Base-by-base conservation (phyloP, 1,140 invertebrate genomes). In the Drosophila bocqueti region DNA sequence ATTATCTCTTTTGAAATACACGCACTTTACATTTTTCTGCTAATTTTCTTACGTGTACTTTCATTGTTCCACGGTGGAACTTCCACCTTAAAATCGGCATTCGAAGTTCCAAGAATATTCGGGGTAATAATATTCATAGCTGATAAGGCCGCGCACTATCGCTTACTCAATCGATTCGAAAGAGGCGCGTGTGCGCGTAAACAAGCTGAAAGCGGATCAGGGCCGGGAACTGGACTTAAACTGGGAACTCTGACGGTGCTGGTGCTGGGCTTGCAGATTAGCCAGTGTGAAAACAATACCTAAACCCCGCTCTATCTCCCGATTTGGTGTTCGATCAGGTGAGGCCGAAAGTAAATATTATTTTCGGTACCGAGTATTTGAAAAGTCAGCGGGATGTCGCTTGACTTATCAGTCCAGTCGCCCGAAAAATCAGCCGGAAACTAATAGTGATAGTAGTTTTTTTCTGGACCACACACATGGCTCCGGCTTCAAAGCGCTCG, bases 401-500 rank as follows among this genome's bases (percentile, higher is more conserved):
- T 59, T n/a, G 55, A 64, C 10, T 45, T 75, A 63, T 61, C 62
- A 43, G 63, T 38, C 7, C 38, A 40, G 43, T 45, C 9, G 43
- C 13, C 29, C n/a, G 6, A 46, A 77, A 60, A 59, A 47, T 42
- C 45, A 59, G 58, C 60, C 74, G 79, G 80, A 82, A 82, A 79
- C 67, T 71, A 45, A 26, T 66, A 15, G 34, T 40, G 54, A 55
- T 55, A 55, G 54, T 40, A 24, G 24, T 38, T 24, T 36, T 40
- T 31, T 40, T 38, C 4, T 24, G 54, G 69, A 72, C 69, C 69
- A 71, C 66, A 72, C 69, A 38, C 36, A 50, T 16, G 42, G 24
- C 21, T 66, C 43, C 64, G 71, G 74, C 81, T 89, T 87, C 84
- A 87, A 87, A 89, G 84, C 84, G 59, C 47, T 78, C 76, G 83